These are phyloP conservation scores for Cyrtonyx montezumae DNA, from an alignment of 2,113 vertebrate species.

Conservation along the genomic window DNA sequence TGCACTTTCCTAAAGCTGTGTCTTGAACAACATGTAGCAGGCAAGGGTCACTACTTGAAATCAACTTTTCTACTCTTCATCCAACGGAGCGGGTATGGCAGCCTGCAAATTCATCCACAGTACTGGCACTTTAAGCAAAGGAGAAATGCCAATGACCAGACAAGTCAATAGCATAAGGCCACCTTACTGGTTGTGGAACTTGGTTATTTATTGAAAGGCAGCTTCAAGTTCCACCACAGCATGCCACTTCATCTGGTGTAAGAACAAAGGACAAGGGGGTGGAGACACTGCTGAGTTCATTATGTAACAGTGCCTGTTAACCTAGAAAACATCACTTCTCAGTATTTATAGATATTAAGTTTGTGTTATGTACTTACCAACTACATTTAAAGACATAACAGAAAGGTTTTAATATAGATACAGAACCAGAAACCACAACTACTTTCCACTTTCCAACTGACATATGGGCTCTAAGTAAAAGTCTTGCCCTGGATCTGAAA, in stretches of 20 bases:
- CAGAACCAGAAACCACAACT: background rate
- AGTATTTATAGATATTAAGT: background rate
- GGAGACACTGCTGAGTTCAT: background rate
- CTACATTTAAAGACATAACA: background rate
- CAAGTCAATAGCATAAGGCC: background rate
- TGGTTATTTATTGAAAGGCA: background rate
- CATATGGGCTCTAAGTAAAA: background rate
- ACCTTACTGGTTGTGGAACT: background rate
- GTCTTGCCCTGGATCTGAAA: background rate
- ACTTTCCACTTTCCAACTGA: background rate
- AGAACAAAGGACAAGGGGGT: background rate
- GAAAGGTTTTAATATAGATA: background rate
- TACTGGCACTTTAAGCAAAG: background rate
- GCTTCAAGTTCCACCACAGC: background rate
- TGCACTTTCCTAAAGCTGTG: background rate
- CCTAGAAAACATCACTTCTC: background rate
- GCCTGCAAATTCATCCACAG: background rate
- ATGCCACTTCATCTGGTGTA: background rate
- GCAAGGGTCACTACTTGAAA: background rate
- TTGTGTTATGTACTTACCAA: accelerated
- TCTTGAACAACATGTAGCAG: background rate
- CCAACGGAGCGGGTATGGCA: background rate
- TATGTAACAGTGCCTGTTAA: background rate
- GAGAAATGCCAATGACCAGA: background rate
- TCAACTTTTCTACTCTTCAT: background rate